Base-by-base conservation (phyloP, 2,797 vertebrate species). In the Psittacula echo region DNA sequence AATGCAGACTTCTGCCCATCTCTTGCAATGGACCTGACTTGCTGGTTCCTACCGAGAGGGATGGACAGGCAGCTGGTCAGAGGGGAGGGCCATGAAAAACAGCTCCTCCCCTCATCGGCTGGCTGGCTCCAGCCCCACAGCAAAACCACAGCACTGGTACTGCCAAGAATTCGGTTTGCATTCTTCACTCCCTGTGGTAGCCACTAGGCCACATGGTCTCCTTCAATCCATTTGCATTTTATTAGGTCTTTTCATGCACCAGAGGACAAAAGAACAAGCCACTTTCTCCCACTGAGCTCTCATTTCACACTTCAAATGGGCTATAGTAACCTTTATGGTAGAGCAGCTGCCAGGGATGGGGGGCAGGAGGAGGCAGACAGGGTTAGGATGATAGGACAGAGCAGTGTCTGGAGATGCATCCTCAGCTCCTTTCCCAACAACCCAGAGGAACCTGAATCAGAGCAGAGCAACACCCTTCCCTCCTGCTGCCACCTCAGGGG, bases 301-400 rank as follows among this genome's bases (percentile, higher is more conserved):
- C 95, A 95, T 95, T 97, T 96, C 93, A 95, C 96, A 93, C 95
- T 96, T 94, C 94, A 94, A 93, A 96, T 93, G 68, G 94, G 64
- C 81, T 87, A 71, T 78, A 83, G 88, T 81, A 95, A 95, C 83
- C 87, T 96, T 96, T 96, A 94, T 94, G 83, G 79, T 22, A 30
- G 53, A 93, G 62, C 94, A 95, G 93, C 95, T 97, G 94, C 68
- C 88, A 90, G 70, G 77, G 71, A 92, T 81, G 86, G 89, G 85
- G 86, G 56, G 83, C 0, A 0, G 54, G 70, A 73, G 48, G 51
- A 81, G 27, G 77, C 41, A 79, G 53, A n/a, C 87, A 83, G 44
- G 16, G 8, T 72, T 64, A 61, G 20, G 67, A 58, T 42, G 68
- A 93, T 75, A 89, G 34, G 64, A 92, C 45, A 76, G 78, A 89